Percentiles rank a stretch among this genome's conserved stretches.
These are phyloP conservation scores for Peromyscus melanophrys DNA, from an alignment of 2,797 vertebrate species.

Conservation along the genomic window DNA sequence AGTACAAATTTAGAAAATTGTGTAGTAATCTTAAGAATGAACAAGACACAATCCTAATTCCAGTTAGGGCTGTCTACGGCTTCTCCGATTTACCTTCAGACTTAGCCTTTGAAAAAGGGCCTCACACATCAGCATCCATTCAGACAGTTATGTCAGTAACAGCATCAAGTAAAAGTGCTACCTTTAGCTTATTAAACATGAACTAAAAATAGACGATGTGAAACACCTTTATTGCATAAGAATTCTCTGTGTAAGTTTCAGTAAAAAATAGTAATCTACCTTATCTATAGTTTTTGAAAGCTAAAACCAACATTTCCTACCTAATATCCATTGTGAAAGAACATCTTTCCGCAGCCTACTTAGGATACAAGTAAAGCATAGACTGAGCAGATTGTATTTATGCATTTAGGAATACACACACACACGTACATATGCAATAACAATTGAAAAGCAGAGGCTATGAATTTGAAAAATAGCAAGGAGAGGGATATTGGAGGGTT, in stretches of 20 bases:
- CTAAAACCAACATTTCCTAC: slow-evolving; percentile 18
- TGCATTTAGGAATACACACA: not conserved
- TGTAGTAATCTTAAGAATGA: slow-evolving; percentile 7
- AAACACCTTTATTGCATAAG: slow-evolving; percentile 30
- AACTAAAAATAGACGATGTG: not conserved
- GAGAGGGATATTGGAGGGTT: not conserved
- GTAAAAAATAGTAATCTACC: slow-evolving; percentile 30
- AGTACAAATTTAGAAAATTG: slow-evolving; percentile 40
- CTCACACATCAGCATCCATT: not conserved
- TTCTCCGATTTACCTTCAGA: not conserved
- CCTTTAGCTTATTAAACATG: slow-evolving; percentile 29
- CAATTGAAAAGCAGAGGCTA: not conserved
- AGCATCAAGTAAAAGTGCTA: slow-evolving; percentile 22
- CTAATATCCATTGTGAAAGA: slow-evolving; percentile 2
- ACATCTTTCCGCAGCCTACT: not conserved
- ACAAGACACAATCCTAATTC: not conserved
- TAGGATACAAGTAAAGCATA: slow-evolving; percentile 55
- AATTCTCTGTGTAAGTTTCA: slow-evolving; percentile 39
- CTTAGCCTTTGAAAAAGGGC: slow-evolving; percentile 40
- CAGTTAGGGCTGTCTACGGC: not conserved
- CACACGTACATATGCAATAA: not conserved
- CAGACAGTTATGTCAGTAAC: not conserved
- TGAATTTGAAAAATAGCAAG: not conserved
- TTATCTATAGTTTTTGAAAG: slow-evolving; percentile 22
- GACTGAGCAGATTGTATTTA: not conserved